Percentiles rank a stretch among this genome's conserved stretches.
phyloP scores from a whole-genome alignment of 2,797 vertebrate species.

The Momotus momota region DNA sequence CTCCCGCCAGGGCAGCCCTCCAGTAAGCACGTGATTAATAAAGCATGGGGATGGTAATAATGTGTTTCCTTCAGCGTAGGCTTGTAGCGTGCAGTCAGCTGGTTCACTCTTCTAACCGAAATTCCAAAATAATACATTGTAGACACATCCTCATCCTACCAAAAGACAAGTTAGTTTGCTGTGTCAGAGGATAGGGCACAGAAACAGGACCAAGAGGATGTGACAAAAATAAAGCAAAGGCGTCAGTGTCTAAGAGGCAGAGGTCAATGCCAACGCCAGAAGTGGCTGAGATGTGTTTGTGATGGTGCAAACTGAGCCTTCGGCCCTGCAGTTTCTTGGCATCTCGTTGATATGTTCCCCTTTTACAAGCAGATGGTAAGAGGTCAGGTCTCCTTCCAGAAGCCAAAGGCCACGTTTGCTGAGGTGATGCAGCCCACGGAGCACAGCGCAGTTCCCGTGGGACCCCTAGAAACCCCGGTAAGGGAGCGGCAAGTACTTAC shows the following conservation, averaged over 20 bases:
- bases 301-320: neutral
- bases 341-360: neutral
- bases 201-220: neutral
- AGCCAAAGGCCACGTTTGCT: neutral
- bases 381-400: neutral
- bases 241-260: neutral
- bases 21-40: neutral
- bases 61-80: neutral
- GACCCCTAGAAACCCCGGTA: neutral
- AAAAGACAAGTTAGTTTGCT: neutral
- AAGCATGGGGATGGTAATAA: neutral
- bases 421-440: neutral
- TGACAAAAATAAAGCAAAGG: neutral
- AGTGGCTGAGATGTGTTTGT: neutral
- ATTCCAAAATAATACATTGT: neutral
- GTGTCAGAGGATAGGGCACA: neutral
- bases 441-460: neutral
- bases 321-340: neutral
- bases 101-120: neutral
- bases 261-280: neutral
- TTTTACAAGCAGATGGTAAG: neutral
- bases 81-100: neutral
- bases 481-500: slow-evolving; percentile 76
- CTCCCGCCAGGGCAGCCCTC: neutral
- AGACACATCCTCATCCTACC: neutral